These are phyloP conservation scores for Periplaneta americana DNA, from an alignment of 1,140 invertebrate genomes.

Conservation along the genomic window DNA sequence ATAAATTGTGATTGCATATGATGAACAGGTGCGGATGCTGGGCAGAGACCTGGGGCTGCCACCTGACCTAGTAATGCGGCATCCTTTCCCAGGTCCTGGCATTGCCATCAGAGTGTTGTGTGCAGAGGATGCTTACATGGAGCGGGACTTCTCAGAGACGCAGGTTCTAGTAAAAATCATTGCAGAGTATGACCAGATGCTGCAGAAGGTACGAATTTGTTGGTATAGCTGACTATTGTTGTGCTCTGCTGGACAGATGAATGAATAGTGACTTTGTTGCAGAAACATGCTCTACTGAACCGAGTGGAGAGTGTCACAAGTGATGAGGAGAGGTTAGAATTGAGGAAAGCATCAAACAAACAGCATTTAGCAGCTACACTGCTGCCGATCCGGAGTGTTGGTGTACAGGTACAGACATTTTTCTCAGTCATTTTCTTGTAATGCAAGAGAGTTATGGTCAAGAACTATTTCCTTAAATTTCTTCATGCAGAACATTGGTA, in stretches of 20 bases:
- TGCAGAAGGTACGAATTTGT: slow-evolving; percentile 60
- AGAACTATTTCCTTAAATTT: too few relatives aligned
- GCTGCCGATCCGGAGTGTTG: slow-evolving; percentile 92
- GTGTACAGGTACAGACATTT: slow-evolving; percentile 97
- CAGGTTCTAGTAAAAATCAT: slow-evolving; percentile 91
- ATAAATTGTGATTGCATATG: too few relatives aligned
- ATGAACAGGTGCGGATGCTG: slow-evolving; percentile 52
- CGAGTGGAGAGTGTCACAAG: slow-evolving; percentile 78
- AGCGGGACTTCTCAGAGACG: slow-evolving; percentile 93
- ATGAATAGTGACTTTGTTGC: slow-evolving; percentile 22
- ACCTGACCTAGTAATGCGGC: slow-evolving; percentile 79
- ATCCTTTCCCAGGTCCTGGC: slow-evolving; percentile 96
- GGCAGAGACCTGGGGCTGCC: slow-evolving; percentile 89
- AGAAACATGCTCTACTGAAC: slow-evolving; percentile 86
- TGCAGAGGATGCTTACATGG: slow-evolving; percentile 93
- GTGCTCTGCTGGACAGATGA: neutral
- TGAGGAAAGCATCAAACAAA: slow-evolving; percentile 71
- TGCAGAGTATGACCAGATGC: slow-evolving; percentile 86
- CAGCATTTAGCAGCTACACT: slow-evolving; percentile 77
- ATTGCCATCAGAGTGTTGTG: slow-evolving; percentile 94
- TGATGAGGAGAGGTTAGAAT: slow-evolving; percentile 61
- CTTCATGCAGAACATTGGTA: too few relatives aligned
- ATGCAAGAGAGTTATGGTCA: too few relatives aligned
- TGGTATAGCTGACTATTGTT: too few relatives aligned
- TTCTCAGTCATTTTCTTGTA: too few relatives aligned